A percentile compares a stretch with the other conserved stretches of the same genome.
phyloP scores from a whole-genome alignment of 2,113 vertebrate genomes.

The Pangasianodon hypophthalmus region DNA sequence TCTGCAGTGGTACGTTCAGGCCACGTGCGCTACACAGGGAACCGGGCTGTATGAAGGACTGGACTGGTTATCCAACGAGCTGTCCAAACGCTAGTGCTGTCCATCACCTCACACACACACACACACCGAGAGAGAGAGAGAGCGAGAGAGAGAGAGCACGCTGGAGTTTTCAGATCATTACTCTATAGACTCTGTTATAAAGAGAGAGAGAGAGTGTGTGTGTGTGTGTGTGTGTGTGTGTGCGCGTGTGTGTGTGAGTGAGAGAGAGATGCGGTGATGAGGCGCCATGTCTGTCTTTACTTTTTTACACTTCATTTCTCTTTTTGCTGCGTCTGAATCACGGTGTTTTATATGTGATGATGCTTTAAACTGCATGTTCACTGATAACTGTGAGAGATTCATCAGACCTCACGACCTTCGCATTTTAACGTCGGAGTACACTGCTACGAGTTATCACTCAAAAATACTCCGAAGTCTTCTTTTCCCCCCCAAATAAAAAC shows the following conservation, averaged over 20 bases:
- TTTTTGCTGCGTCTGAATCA: constrained; percentile 26
- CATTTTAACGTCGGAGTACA: not conserved
- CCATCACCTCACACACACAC: constrained; percentile 10
- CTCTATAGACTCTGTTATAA: constrained; percentile 58
- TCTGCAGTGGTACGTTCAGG: constrained; percentile 85
- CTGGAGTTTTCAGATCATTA: constrained; percentile 48
- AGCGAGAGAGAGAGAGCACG: constrained; percentile 1
- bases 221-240: constrained; percentile 25
- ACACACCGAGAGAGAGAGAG: constrained; percentile 32
- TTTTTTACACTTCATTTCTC: constrained; percentile 39
- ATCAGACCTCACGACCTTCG: not conserved
- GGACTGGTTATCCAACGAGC: constrained; percentile 88
- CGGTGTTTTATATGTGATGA: constrained; percentile 33
- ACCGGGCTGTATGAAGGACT: constrained; percentile 88
- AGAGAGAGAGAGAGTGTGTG: constrained; percentile 38
- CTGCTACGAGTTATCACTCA: not conserved
- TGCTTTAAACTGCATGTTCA: constrained; percentile 33
- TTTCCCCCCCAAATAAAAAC: not conserved
- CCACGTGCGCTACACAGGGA: constrained; percentile 87
- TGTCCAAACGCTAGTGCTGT: constrained; percentile 75
- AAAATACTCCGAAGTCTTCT: not conserved
- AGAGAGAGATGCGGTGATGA: not conserved
- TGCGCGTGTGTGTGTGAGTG: constrained; percentile 19
- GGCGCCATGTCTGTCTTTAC: constrained; percentile 42
- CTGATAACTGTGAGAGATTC: constrained; percentile 40